Percentiles rank a stretch among this genome's conserved stretches.
Conservation (phyloP, 30 jellyfish, hydroid and myxozoan species). For the Chironex yamaguchii region DNA sequence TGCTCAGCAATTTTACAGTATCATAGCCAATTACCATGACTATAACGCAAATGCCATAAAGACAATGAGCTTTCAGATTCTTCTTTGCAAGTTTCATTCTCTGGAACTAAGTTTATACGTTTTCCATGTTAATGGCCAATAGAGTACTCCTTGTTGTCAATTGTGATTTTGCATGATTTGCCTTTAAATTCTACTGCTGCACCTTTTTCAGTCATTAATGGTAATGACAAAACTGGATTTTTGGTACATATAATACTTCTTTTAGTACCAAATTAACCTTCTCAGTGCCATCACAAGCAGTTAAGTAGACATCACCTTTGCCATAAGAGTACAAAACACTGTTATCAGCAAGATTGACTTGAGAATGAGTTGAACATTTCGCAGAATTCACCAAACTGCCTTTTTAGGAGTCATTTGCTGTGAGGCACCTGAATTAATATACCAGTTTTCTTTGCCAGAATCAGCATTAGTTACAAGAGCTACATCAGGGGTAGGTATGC, state of each 20-base stretch:
- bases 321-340: slow-evolving; percentile 26
- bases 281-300: slow-evolving; percentile 27
- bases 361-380: too few species aligned
- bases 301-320: slow-evolving; percentile 23
- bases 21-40: slow-evolving; percentile 63
- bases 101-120: background rate
- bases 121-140: slow-evolving; percentile 58
- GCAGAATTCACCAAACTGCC: too few species aligned
- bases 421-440: too few species aligned
- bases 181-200: slow-evolving; percentile 22
- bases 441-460: too few species aligned
- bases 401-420: too few species aligned
- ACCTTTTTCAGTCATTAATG: slow-evolving; percentile 66
- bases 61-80: background rate
- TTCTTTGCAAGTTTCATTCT: background rate
- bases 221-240: slow-evolving; percentile 26
- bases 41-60: slow-evolving; percentile 60
- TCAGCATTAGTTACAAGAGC: too few species aligned
- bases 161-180: slow-evolving; percentile 5
- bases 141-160: background rate
- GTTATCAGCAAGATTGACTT: slow-evolving; percentile 55
- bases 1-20: slow-evolving; percentile 27
- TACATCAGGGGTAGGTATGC: too few species aligned
- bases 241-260: slow-evolving; percentile 58
- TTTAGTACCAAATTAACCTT: slow-evolving; percentile 13